A percentile compares a stretch with the other conserved stretches of the same genome.
These are phyloP conservation scores for Protonibea diacanthus DNA, from an alignment of 2,797 vertebrate species.

Conservation along the genomic window DNA sequence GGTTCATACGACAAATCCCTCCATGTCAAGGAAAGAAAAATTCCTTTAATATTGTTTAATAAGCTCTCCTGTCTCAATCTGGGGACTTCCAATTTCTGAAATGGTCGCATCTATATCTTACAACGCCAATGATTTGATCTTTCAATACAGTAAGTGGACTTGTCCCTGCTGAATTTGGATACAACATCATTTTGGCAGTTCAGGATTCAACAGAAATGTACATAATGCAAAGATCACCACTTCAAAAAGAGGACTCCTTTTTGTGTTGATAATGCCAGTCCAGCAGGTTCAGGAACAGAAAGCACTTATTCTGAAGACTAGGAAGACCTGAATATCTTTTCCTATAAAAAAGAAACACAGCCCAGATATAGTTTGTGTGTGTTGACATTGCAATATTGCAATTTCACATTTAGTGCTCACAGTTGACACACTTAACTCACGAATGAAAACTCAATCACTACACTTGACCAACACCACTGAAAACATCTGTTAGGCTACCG, in stretches of 20 bases:
- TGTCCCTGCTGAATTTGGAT: conserved; percentile 82
- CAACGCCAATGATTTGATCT: conserved; percentile 76
- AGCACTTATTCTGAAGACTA: conserved; percentile 99
- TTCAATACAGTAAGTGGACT: conserved; percentile 75
- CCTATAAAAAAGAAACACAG: conserved; percentile 90
- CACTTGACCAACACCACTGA: conserved; percentile 89
- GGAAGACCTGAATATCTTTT: conserved; percentile 98
- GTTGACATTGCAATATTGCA: conserved; percentile 92
- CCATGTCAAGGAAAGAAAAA: conserved; percentile 64
- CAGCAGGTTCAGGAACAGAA: conserved; percentile 97
- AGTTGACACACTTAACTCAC: conserved; percentile 94
- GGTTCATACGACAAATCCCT: conserved; percentile 79
- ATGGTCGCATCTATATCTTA: conserved; percentile 62
- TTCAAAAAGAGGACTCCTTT: conserved; percentile 89
- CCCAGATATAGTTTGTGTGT: conserved; percentile 83
- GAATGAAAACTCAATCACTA: conserved; percentile 91
- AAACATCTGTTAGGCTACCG: conserved; percentile 80
- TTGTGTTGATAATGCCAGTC: conserved; percentile 92
- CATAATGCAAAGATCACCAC: conserved; percentile 82
- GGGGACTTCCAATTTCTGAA: conserved; percentile 67
- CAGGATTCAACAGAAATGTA: conserved; percentile 81
- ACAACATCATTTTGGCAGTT: conserved; percentile 88
- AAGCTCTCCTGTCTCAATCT: conserved; percentile 67
- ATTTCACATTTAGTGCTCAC: conserved; percentile 94
- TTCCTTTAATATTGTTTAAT: conserved; percentile 70